These are phyloP conservation scores for Falco berigora DNA, from an alignment of 2,797 vertebrate species.

Conservation along the genomic window DNA sequence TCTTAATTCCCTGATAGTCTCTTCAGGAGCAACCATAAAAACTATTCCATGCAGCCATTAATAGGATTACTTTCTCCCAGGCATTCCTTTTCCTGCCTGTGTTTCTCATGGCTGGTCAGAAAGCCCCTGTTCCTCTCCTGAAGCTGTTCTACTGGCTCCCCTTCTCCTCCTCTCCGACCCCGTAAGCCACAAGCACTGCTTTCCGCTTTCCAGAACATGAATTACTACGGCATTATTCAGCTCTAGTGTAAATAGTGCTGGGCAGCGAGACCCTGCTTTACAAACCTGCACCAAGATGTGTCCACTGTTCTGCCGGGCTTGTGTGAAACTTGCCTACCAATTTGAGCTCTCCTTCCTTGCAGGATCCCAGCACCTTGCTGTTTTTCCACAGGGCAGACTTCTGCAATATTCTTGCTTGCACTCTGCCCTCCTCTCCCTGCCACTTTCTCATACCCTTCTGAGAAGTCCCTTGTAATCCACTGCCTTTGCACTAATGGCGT, in stretches of 20 bases:
- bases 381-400: neutral
- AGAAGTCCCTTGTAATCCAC: neutral
- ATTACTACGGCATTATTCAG: fast-evolving
- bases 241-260: fast-evolving
- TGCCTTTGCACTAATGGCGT: neutral
- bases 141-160: neutral
- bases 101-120: neutral
- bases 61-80: neutral
- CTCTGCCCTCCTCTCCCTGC: neutral
- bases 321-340: neutral
- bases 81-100: neutral
- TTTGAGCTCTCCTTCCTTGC: neutral
- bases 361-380: neutral
- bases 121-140: neutral
- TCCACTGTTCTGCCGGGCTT: neutral
- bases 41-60: neutral
- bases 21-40: neutral
- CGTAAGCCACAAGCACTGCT: fast-evolving
- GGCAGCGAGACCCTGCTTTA: neutral
- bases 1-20: constrained; percentile 28
- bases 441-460: neutral
- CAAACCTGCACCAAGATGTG: fast-evolving
- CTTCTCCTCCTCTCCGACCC: neutral
- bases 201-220: neutral
- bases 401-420: fast-evolving